Evolutionary conservation across 2,888 invertebrate species (phyloP), one percentile per base, ranked within the genome.

Genomic region (Platycheirus rosarum): DNA sequence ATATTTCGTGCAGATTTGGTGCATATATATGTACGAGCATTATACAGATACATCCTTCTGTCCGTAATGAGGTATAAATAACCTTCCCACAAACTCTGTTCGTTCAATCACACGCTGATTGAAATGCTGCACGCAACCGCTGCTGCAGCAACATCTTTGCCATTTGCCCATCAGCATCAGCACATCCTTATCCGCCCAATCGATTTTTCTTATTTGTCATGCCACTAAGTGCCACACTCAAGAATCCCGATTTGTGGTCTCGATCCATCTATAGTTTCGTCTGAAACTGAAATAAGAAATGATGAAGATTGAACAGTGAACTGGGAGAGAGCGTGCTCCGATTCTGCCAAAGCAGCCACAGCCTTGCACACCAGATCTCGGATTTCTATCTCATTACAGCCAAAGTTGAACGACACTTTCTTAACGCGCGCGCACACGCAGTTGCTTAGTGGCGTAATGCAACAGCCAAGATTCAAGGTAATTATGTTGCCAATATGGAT

Each of bases 391-490:
- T 70, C 60, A 80, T 66, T 77, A 71, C 77, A 68, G 62, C 62
- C 68, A 68, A 77, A 77, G 82, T 82, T 82, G 82, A 82, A 82
- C 60, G 82, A 82, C 82, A 82, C 55, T 82, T 77, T 82, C 82
- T 16, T 70, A 49, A 57, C 49, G 37, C 14, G 74, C 48, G 63
- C 37, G 37, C 53, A 65, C 65, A 46, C 48, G 42, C 23, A 65
- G 32, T 57, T 26, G 11, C 46, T 62, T 29, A 44, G 8, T 35
- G 49, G 68, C 49, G 71, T 71, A 82, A 73, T 77, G 66, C 76
- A 62, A 71, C 48, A 60, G 65, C 51, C 65, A 40, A 37, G 14
- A 0, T n/a, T 14, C 2, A 11, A 49, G 68, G 71, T 68, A 77
- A 77, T 82, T 71, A 71, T 71, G 82, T 62, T 77, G 77, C 77